phyloP scores from a whole-genome alignment of 1,140 invertebrate species.

The Megalopta genalis region DNA sequence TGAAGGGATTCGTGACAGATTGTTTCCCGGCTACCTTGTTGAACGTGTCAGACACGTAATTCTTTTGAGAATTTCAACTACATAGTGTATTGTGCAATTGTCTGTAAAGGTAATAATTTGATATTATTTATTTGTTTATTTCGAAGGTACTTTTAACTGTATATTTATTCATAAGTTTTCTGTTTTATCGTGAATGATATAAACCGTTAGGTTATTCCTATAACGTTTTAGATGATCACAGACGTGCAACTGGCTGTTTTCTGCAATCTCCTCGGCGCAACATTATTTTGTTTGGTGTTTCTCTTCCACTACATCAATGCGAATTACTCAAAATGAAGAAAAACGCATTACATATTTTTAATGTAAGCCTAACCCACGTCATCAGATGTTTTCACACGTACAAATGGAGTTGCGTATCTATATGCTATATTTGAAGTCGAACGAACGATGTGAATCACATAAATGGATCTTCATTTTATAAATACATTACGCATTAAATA shows the following conservation, averaged over 20 bases:
- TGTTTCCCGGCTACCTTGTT: background rate
- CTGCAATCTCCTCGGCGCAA: constrained; percentile 96
- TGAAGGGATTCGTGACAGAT: background rate
- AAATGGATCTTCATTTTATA: constrained; percentile 7
- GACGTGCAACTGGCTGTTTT: constrained; percentile 97
- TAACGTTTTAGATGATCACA: constrained; percentile 91
- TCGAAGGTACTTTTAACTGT: background rate
- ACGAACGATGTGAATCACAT: constrained; percentile 1
- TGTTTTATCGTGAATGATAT: too few relatives aligned
- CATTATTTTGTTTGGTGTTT: constrained; percentile 95
- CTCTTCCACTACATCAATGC: constrained; percentile 98
- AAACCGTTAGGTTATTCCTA: constrained; percentile 34
- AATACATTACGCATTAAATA: background rate
- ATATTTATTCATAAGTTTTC: background rate
- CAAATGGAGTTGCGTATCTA: constrained; percentile 1
- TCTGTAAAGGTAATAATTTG: constrained; percentile 19
- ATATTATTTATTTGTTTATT: background rate
- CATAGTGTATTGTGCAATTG: background rate
- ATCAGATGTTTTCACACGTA: background rate
- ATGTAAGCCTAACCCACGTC: constrained; percentile 33
- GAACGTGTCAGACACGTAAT: constrained; percentile 34
- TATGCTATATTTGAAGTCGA: constrained; percentile 1
- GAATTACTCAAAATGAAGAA: constrained; percentile 85
- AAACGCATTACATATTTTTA: background rate
- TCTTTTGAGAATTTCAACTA: background rate